Base-by-base conservation (phyloP, 1,140 invertebrate genomes). In the Melitaea cinxia region DNA sequence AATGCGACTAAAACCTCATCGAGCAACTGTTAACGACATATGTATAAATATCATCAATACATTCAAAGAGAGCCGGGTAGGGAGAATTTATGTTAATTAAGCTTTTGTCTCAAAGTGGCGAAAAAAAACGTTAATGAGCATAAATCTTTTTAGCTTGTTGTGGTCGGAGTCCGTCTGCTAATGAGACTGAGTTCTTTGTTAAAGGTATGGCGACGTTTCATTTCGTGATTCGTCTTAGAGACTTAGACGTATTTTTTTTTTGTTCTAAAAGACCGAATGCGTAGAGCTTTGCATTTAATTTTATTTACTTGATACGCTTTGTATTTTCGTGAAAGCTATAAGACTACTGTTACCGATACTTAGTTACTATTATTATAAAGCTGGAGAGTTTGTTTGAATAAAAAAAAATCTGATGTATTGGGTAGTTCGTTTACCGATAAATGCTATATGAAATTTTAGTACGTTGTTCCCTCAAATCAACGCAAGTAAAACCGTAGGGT, bases 61-160 rank as follows among this genome's bases (percentile, higher is more conserved):
- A 24, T 57, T 37, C 14, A 42, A n/a, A 15, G 15, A 57, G 23
- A 57, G 35, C 24, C 30, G 52, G 14, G 14, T 26, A 26, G 45
- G 26, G 21, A 12, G 33, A 6, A 57, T 57, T 57, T 28, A 45
- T 45, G 54, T 24, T 57, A 37, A 57, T 57, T 57, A 57, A 10
- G 23, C 4, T 45, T 57, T 56, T 57, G 54, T 57, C 37, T 23
- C 37, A 45, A 57, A 57, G 54, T 45, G 23, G 23, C 53, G 23
- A 17, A 12, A 57, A 57, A 57, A 56, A 57, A 57, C 2, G 5
- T 2, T 57, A 57, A 57, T 57, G 54, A 57, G 54, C 23, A 45
- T 45, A 45, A 57, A 42, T 47, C 42, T 47, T 47, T 47, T 57
- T n/a, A 57, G 28, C 54, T 57, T 45, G 54, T 57, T 33, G 53